These are phyloP conservation scores for Sphenodon punctatus DNA, from an alignment of 2,797 vertebrate species.

Conservation along the genomic window DNA sequence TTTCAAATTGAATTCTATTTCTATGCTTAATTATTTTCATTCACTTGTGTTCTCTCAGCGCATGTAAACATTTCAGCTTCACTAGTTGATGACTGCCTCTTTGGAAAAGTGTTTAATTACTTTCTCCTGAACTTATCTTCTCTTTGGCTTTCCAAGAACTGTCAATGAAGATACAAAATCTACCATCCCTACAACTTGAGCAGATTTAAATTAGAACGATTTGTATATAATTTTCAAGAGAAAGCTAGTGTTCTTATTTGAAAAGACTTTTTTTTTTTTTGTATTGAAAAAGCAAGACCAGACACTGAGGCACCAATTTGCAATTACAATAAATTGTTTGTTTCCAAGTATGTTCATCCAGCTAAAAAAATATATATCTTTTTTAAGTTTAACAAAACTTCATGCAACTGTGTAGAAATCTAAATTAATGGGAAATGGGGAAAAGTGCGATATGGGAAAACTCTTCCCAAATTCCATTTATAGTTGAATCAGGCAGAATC, in stretches of 20 bases:
- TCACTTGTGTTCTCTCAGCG: background rate
- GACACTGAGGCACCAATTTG: background rate
- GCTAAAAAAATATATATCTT: too few species aligned
- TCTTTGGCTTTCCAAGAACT: background rate
- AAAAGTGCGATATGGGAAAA: too few species aligned
- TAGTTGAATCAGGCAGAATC: background rate
- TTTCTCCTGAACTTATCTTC: constrained; percentile 2
- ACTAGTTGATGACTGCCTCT: background rate
- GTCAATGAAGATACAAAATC: background rate
- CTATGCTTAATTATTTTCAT: background rate
- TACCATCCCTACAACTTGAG: background rate
- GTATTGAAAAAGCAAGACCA: background rate
- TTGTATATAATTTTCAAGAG: background rate
- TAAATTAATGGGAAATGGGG: too few species aligned
- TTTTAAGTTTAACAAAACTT: too few species aligned
- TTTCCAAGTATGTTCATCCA: too few species aligned
- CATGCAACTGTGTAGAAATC: too few species aligned
- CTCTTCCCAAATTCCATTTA: background rate
- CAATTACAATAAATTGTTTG: fast-evolving
- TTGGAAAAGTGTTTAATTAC: background rate
- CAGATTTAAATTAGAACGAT: background rate
- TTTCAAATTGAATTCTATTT: background rate
- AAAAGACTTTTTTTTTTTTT: background rate
- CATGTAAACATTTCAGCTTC: background rate
- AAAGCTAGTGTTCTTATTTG: background rate